phyloP scores from a whole-genome alignment of 2,888 invertebrate genomes.

The Ophion obscuratus region DNA sequence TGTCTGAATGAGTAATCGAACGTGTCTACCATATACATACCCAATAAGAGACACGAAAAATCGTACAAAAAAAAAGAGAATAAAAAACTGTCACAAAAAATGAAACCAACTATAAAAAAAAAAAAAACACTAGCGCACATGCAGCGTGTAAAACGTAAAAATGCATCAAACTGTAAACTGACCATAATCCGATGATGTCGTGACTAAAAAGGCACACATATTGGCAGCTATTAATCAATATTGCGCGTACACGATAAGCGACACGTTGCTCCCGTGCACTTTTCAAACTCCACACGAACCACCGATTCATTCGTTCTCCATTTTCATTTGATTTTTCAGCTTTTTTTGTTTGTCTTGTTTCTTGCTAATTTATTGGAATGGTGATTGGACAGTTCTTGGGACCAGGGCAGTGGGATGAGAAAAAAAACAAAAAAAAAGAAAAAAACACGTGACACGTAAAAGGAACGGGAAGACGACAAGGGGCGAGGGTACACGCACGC shows the following conservation, averaged over 20 bases:
- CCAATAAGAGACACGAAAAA: conserved; percentile 64
- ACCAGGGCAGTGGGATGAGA: background rate
- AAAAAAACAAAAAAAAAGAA: background rate
- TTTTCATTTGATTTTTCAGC: background rate
- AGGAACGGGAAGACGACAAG: conserved; percentile 64
- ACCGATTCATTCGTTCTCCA: background rate
- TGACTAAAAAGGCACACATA: conserved; percentile 77
- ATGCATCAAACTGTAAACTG: conserved; percentile 77
- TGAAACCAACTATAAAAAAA: conserved; percentile 38
- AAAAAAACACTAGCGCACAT: conserved; percentile 71
- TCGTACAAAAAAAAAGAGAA: conserved; percentile 17
- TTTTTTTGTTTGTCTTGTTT: background rate
- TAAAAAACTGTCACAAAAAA: conserved; percentile 16
- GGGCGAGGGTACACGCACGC: conserved; percentile 67
- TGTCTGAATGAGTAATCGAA: conserved; percentile 34
- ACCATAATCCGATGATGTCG: conserved; percentile 81
- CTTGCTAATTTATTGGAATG: conserved; percentile 4
- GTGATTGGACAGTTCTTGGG: background rate
- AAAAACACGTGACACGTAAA: conserved; percentile 54
- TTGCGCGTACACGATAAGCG: conserved; percentile 24
- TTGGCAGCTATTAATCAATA: conserved; percentile 72
- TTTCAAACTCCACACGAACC: conserved; percentile 19
- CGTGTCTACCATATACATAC: conserved; percentile 42
- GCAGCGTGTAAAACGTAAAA: conserved; percentile 72
- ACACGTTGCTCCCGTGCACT: conserved; percentile 29